Base-by-base conservation (phyloP, 2,888 invertebrate species). In the Danaus chrysippus region DNA sequence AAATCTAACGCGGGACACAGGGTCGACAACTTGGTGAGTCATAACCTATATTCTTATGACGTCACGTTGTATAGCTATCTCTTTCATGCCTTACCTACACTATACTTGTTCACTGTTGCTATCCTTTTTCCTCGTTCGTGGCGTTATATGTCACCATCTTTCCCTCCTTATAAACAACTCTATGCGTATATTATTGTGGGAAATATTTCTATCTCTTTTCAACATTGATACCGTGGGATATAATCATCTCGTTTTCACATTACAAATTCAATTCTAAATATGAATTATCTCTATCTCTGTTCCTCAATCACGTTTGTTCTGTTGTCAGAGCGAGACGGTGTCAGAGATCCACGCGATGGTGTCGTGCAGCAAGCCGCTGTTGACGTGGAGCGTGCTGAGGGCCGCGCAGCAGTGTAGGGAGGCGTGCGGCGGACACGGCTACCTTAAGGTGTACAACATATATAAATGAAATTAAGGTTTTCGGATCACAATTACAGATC, bases 361-460 rank as follows among this genome's bases (percentile, higher is more conserved):
- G 67, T 94, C 94, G 19, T 91, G 93, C 69, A 92, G 93, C 67
- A 95, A 95, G 78, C 94, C 94, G 0, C 78, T 96, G 41, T 86
- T 95, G 11, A 94, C 96, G 59, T 97, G 97, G 97, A 88, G 93
- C 0, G 94, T 94, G 60, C 85, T 95, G 64, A 93, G 94, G 69
- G 95, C 95, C 0, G 93, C 95, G 58, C 96, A 96, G 83, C 96
- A 97, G 81, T 94, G 95, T 75, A 85, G 97, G 58, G 96, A 97
- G 83, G 96, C 96, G 0, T 97, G 97, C 83, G 97, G 97, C 0
- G 97, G 97, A 10, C 96, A 97, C 81, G 97, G 97, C 0, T 96
- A 94, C 81, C 90, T 96, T 55, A 93, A 93, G 91, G 93, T 94
- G 91, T 69, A 69, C 6, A 0, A 6, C 23, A 34, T 9, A 44